Percentiles rank a stretch among this genome's conserved stretches.
These are phyloP conservation scores for Buceros bicornis DNA, from an alignment of 2,797 vertebrate genomes.

Conservation along the genomic window DNA sequence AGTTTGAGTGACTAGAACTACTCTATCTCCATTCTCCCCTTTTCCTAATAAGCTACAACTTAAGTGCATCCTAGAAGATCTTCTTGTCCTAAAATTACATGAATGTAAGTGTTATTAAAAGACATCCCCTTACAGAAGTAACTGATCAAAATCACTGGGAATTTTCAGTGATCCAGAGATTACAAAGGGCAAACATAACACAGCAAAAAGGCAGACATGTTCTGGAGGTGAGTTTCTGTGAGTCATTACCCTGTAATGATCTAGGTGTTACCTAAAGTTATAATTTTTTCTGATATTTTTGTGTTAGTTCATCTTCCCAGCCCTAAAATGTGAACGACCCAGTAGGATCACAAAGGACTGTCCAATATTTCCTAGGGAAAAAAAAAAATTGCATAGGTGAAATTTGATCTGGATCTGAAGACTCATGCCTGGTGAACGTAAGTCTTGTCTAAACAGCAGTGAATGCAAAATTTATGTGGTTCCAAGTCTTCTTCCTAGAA, in stretches of 20 bases:
- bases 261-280: not conserved
- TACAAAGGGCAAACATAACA: not conserved
- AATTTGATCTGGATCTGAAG: not conserved
- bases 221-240: not conserved
- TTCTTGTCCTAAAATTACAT: not conserved
- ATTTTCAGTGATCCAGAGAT: not conserved
- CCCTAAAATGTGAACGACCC: not conserved
- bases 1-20: not conserved
- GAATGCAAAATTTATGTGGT: not conserved
- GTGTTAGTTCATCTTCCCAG: not conserved
- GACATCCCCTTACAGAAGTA: not conserved
- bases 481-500: not conserved
- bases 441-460: not conserved
- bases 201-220: not conserved
- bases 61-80: not conserved
- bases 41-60: not conserved
- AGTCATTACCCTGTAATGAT: not conserved
- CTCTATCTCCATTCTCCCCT: not conserved
- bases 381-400: not conserved
- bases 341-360: not conserved
- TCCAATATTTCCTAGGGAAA: not conserved
- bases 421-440: not conserved
- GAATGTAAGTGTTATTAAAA: not conserved
- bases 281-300: not conserved
- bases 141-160: not conserved